A percentile compares a stretch with the other conserved stretches of the same genome.
Conservation (phyloP, 2,113 vertebrate species). For the Melanocharis versteri region DNA sequence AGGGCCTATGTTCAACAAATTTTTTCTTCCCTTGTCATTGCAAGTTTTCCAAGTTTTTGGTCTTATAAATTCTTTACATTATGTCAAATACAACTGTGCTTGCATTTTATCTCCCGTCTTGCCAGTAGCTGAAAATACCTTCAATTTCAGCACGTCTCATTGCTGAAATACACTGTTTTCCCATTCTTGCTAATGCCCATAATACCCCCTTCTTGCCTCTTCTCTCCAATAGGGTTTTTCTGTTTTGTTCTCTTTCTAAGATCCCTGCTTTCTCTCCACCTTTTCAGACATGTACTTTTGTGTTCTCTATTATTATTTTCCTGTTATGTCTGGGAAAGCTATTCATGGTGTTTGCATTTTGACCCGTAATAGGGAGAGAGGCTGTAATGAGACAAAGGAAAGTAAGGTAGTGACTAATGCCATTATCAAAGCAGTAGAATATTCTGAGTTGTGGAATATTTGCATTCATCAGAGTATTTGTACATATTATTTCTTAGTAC, state of each 20-base stretch:
- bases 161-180: background rate
- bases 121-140: background rate
- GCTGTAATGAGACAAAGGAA: background rate
- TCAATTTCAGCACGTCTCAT: background rate
- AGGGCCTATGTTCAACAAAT: background rate
- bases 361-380: background rate
- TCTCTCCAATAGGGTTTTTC: background rate
- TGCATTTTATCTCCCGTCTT: background rate
- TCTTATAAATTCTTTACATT: background rate
- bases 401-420: background rate
- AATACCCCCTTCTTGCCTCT: background rate
- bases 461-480: background rate
- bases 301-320: background rate
- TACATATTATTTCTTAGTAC: background rate
- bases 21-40: background rate
- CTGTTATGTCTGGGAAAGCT: background rate
- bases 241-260: background rate
- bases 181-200: constrained; percentile 31
- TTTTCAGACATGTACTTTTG: background rate
- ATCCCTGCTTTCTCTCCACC: background rate
- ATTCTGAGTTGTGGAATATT: constrained; percentile 24
- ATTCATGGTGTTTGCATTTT: background rate
- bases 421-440: background rate
- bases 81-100: background rate
- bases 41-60: background rate